phyloP scores from a whole-genome alignment of 92 coral and sea anemone genomes.

The Siderastrea siderea region DNA sequence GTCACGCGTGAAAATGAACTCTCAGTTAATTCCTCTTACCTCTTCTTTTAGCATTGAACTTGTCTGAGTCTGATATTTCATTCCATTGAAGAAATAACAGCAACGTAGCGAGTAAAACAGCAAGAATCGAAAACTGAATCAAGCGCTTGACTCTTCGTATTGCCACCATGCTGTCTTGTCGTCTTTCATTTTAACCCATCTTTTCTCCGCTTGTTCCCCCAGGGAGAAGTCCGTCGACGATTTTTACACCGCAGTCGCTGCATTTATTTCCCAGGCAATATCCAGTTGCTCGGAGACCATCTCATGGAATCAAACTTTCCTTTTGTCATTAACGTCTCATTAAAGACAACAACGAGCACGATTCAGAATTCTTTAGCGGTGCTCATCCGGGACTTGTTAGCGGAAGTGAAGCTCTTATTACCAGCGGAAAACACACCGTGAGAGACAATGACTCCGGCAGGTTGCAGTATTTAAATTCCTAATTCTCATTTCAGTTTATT shows the following conservation, averaged over 20 bases:
- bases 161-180: conserved; percentile 71
- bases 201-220: background rate
- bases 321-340: background rate
- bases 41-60: conserved; percentile 22
- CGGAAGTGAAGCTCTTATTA: background rate
- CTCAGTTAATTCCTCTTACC: conserved; percentile 42
- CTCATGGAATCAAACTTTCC: background rate
- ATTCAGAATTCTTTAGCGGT: background rate
- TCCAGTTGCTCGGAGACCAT: conserved; percentile 8
- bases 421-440: background rate
- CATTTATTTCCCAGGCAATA: background rate
- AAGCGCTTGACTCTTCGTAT: conserved; percentile 72
- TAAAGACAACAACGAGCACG: background rate
- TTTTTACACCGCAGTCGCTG: background rate
- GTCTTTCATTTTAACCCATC: conserved; percentile 52
- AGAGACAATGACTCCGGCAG: background rate
- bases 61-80: conserved; percentile 52
- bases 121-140: conserved; percentile 67
- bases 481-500: too few species aligned
- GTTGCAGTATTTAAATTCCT: background rate
- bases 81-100: conserved; percentile 69
- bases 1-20: conserved; percentile 28
- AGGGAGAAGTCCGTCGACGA: background rate
- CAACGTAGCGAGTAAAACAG: conserved; percentile 51
- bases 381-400: conserved; percentile 1